These are phyloP conservation scores for Scaptomyza montana DNA, from an alignment of 1,140 invertebrate genomes.

Conservation along the genomic window DNA sequence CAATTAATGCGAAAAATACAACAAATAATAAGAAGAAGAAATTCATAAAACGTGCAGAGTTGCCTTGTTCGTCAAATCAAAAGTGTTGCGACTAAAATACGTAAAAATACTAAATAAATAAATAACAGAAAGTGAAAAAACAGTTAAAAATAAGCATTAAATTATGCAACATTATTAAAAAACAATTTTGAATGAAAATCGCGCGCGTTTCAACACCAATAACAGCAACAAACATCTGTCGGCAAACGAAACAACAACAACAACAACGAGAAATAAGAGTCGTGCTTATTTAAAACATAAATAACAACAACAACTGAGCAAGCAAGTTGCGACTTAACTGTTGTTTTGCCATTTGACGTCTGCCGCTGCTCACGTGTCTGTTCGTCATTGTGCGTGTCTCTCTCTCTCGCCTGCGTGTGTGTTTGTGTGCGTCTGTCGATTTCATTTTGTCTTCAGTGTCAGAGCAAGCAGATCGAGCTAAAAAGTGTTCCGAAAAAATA, in stretches of 20 bases:
- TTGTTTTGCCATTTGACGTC: conserved; percentile 35
- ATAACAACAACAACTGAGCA: conserved; percentile 27
- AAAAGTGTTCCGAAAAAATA: conserved; percentile 19
- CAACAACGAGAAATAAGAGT: conserved; percentile 1
- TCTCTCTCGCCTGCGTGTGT: background rate
- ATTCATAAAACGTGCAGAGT: conserved; percentile 33
- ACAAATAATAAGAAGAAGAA: conserved; percentile 11
- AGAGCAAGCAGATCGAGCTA: conserved; percentile 31
- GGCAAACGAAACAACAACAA: conserved; percentile 21
- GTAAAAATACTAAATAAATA: conserved; percentile 14
- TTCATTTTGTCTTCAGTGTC: conserved; percentile 33
- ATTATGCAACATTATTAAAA: conserved; percentile 42
- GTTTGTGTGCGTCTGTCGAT: conserved; percentile 27
- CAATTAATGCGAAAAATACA: conserved; percentile 7
- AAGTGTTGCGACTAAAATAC: conserved; percentile 34
- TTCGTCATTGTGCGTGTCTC: conserved; percentile 20
- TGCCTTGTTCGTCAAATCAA: conserved; percentile 26
- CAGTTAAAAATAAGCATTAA: conserved; percentile 12
- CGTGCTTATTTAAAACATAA: conserved; percentile 25
- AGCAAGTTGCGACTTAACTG: conserved; percentile 25
- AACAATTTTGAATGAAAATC: conserved; percentile 30
- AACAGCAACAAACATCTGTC: conserved; percentile 35
- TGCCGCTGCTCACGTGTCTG: conserved; percentile 14
- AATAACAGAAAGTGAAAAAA: conserved; percentile 10
- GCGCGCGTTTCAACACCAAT: conserved; percentile 33